Percentiles rank a stretch among this genome's conserved stretches.
Conservation (phyloP, 37 sponge, comb jelly and placozoan species). For the Diacarnus erythraeanus region DNA sequence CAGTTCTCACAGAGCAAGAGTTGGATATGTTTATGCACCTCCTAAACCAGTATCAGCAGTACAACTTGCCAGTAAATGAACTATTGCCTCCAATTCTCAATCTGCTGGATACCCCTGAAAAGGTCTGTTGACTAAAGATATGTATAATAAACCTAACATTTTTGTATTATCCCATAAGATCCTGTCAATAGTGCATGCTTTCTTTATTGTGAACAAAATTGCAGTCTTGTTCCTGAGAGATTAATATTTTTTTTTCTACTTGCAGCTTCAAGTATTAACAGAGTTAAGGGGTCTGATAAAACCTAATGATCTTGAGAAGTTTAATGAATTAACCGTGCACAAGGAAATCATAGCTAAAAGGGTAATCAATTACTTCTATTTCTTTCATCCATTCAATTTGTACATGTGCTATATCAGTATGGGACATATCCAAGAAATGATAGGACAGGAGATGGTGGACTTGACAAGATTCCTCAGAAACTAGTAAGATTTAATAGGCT, state of each 20-base stretch:
- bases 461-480: constrained; percentile 33
- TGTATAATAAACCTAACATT: not conserved
- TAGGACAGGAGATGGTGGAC: constrained; percentile 12
- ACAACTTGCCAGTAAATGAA: constrained; percentile 58
- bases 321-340: constrained; percentile 67
- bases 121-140: constrained; percentile 31
- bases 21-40: constrained; percentile 63
- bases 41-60: constrained; percentile 63
- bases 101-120: constrained; percentile 70
- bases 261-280: constrained; percentile 56
- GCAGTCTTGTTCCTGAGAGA: not conserved
- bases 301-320: constrained; percentile 52
- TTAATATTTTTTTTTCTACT: not conserved
- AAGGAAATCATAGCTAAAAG: constrained; percentile 51
- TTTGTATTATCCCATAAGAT: too few species aligned
- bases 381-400: too few species aligned
- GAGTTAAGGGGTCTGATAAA: constrained; percentile 60
- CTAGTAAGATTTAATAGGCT: not conserved
- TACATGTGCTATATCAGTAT: too few species aligned
- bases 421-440: not conserved
- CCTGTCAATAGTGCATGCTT: not conserved
- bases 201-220: too few species aligned
- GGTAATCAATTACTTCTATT: too few species aligned
- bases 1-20: constrained; percentile 50
- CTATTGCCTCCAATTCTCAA: constrained; percentile 54